Percentiles rank a stretch among this genome's conserved stretches.
These are phyloP conservation scores for Grallaria varia DNA, from an alignment of 2,113 vertebrate genomes.

Conservation along the genomic window DNA sequence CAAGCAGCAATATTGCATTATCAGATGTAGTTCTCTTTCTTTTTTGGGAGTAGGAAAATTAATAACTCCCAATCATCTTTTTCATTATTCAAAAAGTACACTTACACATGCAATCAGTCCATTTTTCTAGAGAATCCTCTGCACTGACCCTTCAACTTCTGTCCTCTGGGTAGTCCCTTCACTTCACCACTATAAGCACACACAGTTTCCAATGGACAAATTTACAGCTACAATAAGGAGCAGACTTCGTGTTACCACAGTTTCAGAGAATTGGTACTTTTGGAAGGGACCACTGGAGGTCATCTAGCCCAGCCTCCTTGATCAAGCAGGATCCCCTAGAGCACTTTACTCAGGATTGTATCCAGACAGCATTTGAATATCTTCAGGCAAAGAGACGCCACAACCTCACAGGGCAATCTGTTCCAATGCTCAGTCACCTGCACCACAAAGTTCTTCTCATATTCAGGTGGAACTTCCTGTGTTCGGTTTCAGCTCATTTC, in stretches of 20 bases:
- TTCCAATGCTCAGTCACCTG: not conserved
- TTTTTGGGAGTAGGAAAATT: not conserved
- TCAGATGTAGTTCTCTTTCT: not conserved
- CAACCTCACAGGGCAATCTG: not conserved
- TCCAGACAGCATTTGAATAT: not conserved
- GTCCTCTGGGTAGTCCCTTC: not conserved
- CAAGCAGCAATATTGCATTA: not conserved
- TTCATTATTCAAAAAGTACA: not conserved
- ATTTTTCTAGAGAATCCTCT: not conserved
- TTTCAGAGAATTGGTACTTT: not conserved
- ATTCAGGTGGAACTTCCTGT: not conserved
- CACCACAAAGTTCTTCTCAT: not conserved
- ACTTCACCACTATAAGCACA: not conserved
- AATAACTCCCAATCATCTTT: not conserved
- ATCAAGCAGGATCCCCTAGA: not conserved
- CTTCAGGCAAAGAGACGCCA: not conserved
- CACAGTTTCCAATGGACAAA: not conserved
- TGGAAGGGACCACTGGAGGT: not conserved
- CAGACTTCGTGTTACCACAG: not conserved
- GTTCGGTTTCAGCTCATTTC: not conserved
- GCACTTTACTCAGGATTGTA: not conserved
- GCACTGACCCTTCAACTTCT: not conserved
- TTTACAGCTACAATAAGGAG: not conserved
- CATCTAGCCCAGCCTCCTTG: not conserved
- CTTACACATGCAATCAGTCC: not conserved